Percentiles rank a stretch among this genome's conserved stretches.
Conservation (phyloP, 1,140 invertebrate genomes). For the Drosophila tropicalis region DNA sequence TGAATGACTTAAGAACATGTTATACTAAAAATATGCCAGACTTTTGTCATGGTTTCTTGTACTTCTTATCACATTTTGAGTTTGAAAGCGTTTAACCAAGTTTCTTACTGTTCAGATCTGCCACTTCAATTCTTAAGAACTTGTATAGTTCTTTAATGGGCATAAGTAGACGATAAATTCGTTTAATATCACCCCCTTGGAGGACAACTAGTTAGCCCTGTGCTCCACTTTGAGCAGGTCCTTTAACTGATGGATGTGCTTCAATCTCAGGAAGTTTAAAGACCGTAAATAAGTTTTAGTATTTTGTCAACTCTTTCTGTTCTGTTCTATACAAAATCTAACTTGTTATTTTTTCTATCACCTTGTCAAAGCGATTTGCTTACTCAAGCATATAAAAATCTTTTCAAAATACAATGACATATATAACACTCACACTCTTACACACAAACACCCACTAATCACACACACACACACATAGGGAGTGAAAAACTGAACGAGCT, state of each 20-base stretch:
- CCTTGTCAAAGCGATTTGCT: conserved; percentile 12
- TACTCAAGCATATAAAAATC: conserved; percentile 13
- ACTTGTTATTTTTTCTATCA: conserved; percentile 14
- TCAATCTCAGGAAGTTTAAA: background rate
- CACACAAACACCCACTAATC: background rate
- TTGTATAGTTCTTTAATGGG: no score
- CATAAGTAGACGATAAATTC: no score
- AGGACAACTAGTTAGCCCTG: no score
- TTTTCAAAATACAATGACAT: conserved; percentile 11
- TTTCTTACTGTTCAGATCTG: no score
- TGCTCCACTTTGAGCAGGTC: no score
- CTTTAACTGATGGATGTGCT: background rate
- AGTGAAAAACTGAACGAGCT: background rate
- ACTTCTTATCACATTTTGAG: no score
- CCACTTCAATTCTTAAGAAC: no score
- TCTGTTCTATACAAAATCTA: conserved; percentile 1
- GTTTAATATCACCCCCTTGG: no score
- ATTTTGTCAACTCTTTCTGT: background rate
- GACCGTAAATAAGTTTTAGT: conserved; percentile 5
- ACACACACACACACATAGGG: background rate
- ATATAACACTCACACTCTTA: conserved; percentile 1
- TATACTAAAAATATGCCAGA: no score
- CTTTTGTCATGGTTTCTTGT: no score
- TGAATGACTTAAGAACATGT: no score
- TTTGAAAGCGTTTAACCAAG: no score